Conservation (phyloP, 2,888 invertebrate genomes). For the Lampropteryx suffumata region DNA sequence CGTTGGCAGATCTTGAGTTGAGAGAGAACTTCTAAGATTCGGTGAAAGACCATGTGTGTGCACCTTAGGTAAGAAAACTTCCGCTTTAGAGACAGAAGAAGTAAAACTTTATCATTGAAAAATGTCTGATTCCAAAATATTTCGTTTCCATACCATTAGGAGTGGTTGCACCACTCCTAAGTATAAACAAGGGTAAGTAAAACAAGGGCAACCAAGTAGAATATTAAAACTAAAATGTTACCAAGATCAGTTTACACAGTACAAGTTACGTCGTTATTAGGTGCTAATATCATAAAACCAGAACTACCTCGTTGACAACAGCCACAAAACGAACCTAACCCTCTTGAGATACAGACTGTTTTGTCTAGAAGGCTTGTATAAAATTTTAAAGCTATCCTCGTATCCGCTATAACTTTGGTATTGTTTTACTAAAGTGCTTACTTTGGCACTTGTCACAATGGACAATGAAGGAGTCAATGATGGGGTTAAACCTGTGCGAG, state of each 20-base stretch:
- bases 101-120: too few relatives aligned
- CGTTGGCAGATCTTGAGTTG: too few relatives aligned
- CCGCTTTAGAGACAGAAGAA: too few relatives aligned
- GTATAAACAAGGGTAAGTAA: too few relatives aligned
- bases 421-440: conserved; percentile 18
- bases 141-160: too few relatives aligned
- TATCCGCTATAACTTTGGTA: conserved; percentile 7
- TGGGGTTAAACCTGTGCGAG: background rate
- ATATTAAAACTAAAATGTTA: conserved; percentile 16
- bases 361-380: conserved; percentile 1
- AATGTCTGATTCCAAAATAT: too few relatives aligned
- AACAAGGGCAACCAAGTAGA: conserved; percentile 9
- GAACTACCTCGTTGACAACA: background rate
- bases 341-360: conserved; percentile 2
- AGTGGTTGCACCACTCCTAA: too few relatives aligned
- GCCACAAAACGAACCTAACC: conserved; percentile 9
- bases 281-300: conserved; percentile 20
- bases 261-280: conserved; percentile 15
- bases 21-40: too few relatives aligned
- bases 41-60: too few relatives aligned
- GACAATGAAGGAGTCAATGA: conserved; percentile 7
- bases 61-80: too few relatives aligned
- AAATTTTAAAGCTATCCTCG: conserved; percentile 15
- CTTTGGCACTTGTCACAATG: conserved; percentile 13
- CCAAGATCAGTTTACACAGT: conserved; percentile 10